Base-by-base conservation (phyloP, 2,797 vertebrate genomes). In the Crypturellus tataupa region DNA sequence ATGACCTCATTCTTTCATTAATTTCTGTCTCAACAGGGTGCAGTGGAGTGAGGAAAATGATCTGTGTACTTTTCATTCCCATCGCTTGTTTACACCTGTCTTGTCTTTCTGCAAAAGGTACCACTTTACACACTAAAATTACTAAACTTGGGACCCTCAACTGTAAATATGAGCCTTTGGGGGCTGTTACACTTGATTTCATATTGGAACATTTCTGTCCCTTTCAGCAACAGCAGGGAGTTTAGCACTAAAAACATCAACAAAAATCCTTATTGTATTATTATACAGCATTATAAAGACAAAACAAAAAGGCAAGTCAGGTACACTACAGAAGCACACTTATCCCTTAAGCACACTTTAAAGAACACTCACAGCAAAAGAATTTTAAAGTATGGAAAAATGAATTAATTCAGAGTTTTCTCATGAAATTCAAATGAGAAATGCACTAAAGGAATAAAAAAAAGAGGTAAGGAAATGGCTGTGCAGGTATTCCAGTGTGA, bases 1-100 rank as follows among this genome's bases (percentile, higher is more conserved):
- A 55, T 63, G 70, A 91, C 51, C 59, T 93, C 87, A 89, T 31
- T 86, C 91, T 72, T 65, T 92, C 67, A 72, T 84, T 88, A 88
- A 67, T 40, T 88, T 90, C 15, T 84, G 7, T 63, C 35, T 80
- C 64, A 84, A 23, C 23, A 63, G 46, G 51, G 70, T 56, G 59
- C 70, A 80, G 10, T 68, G 39, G 27, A 91, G 65, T 60, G 51
- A 92, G 12, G 35, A 72, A 96, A 88, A 79, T n/a, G 4, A 86
- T 86, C n/a, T 0, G 0, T 47, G 24, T 93, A 65, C 19, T 73
- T 58, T 82, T 85, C 75, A 37, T 65, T 92, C 72, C 53, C 29
- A 70, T 72, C n/a, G 23, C 12, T 84, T 85, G 17, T 79, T 91
- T 83, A 31, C 37, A 67, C 58, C 62, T 78, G 46, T 42, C 33